A percentile compares a stretch with the other conserved stretches of the same genome.
Conservation (phyloP, 2,113 vertebrate species). For the Pterocles gutturalis region DNA sequence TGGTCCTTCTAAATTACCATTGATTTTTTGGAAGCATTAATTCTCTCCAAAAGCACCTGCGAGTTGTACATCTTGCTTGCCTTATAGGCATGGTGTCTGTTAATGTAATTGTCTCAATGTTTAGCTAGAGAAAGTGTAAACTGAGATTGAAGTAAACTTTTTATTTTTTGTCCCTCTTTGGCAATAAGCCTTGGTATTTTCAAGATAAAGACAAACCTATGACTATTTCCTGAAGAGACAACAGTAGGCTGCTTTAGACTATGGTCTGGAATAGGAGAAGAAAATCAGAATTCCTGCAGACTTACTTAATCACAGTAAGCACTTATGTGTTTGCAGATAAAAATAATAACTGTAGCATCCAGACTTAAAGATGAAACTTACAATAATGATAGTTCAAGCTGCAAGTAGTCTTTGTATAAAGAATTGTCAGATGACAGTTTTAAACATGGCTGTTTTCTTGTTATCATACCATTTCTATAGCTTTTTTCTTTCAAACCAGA, state of each 20-base stretch:
- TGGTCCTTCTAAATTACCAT: not conserved
- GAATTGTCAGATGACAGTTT: not conserved
- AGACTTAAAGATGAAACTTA: not conserved
- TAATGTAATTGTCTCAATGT: not conserved
- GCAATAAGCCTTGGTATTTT: not conserved
- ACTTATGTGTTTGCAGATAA: not conserved
- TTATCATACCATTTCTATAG: not conserved
- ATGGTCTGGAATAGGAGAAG: not conserved
- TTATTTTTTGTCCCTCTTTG: not conserved
- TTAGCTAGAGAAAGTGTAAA: not conserved
- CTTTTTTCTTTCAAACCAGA: not conserved
- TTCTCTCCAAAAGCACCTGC: not conserved
- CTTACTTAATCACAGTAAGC: not conserved
- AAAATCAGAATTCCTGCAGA: not conserved
- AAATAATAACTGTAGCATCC: not conserved
- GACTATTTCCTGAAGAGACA: not conserved
- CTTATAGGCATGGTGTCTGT: not conserved
- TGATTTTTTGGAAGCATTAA: not conserved
- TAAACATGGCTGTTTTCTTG: not conserved
- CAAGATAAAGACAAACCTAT: not conserved
- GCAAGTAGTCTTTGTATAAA: not conserved
- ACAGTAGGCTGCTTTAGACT: not conserved
- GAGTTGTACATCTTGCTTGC: not conserved
- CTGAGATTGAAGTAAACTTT: not conserved
- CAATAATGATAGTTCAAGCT: not conserved